These are phyloP conservation scores for Ctena decussata DNA, from an alignment of 2,888 invertebrate genomes.

Conservation along the genomic window DNA sequence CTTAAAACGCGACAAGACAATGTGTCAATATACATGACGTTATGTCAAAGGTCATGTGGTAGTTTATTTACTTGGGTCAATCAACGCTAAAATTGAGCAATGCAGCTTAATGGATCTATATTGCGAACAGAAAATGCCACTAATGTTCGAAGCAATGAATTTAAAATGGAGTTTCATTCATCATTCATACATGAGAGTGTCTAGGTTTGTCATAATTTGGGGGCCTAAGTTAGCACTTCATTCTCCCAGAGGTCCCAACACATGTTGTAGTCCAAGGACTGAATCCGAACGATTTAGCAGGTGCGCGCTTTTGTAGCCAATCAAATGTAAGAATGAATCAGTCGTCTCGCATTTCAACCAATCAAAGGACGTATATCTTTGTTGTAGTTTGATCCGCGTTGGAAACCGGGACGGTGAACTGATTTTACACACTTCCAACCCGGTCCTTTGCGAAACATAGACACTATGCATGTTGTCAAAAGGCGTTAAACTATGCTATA, in stretches of 20 bases:
- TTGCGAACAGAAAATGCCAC: background rate
- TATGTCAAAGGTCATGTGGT: slow-evolving; percentile 12
- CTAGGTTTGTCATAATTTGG: background rate
- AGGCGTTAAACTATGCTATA: slow-evolving; percentile 41
- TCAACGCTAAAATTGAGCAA: background rate
- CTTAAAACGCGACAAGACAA: background rate
- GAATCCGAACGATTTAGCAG: slow-evolving; percentile 11
- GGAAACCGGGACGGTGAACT: slow-evolving; percentile 21
- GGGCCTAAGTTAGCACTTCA: background rate
- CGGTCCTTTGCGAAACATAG: slow-evolving; percentile 34
- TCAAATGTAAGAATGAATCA: background rate
- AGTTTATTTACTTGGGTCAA: slow-evolving; percentile 12
- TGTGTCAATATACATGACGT: slow-evolving; percentile 12
- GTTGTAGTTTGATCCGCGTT: slow-evolving; percentile 68
- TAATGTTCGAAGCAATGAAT: background rate
- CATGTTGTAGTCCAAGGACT: slow-evolving; percentile 5
- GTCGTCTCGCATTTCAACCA: slow-evolving; percentile 51
- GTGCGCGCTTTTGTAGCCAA: slow-evolving; percentile 32
- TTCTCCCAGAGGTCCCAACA: background rate
- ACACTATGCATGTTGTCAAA: background rate
- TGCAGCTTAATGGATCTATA: too few species aligned
- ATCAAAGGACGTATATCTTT: slow-evolving; percentile 60
- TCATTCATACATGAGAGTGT: background rate
- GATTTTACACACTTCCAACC: slow-evolving; percentile 36
- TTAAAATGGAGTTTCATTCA: background rate